Evolutionary conservation across 2,113 vertebrate species (phyloP).

Genomic region (Phalacrocorax carbo): DNA sequence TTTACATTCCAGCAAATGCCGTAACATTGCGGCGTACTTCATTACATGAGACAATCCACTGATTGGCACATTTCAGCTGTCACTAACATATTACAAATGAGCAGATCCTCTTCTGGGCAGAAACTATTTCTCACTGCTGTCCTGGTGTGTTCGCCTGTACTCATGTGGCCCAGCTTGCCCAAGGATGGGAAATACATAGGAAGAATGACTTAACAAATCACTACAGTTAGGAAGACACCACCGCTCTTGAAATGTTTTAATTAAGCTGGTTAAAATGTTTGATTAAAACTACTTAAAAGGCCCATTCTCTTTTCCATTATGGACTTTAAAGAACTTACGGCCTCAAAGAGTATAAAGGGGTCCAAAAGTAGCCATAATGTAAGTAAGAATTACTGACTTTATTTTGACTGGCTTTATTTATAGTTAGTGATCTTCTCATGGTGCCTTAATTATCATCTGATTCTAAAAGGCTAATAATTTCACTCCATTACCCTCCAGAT

Average conservation of each 20-base stretch:
- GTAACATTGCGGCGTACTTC: neutral
- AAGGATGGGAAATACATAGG: neutral
- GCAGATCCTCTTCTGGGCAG: neutral
- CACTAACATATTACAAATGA: neutral
- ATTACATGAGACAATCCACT: neutral
- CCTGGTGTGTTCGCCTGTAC: neutral
- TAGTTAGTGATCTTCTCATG: neutral
- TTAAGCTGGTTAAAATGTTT: neutral
- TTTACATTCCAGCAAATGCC: neutral
- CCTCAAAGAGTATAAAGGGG: neutral
- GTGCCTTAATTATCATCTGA: neutral
- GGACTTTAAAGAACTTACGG: neutral
- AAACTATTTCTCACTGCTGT: neutral
- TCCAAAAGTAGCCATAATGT: neutral
- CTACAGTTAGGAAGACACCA: neutral
- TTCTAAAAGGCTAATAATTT: slow-evolving; percentile 35
- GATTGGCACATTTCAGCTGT: neutral
- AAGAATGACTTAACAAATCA: neutral
- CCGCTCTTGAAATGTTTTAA: neutral
- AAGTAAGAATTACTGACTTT: neutral
- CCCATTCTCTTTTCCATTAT: neutral
- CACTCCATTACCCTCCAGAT: neutral
- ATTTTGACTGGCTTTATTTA: slow-evolving; percentile 8
- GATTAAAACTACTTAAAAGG: slow-evolving; percentile 20
- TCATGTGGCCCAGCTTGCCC: neutral